Evolutionary conservation across 2,113 vertebrate species (phyloP).

Genomic region (Cryptomyrus ogoouensis): DNA sequence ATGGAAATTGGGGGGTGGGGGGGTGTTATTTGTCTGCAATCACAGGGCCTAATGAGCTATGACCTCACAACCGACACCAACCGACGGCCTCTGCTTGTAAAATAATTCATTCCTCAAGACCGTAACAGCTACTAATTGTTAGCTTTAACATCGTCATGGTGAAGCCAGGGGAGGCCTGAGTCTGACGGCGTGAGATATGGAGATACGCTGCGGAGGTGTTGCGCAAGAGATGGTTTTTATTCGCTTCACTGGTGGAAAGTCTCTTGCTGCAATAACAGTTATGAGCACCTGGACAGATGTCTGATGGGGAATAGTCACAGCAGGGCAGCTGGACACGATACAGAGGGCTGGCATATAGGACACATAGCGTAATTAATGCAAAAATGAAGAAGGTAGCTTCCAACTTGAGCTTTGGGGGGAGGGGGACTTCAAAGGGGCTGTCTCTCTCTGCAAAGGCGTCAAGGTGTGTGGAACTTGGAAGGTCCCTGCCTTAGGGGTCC

Average conservation of each 20-base stretch:
- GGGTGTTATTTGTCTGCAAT: conserved; percentile 34
- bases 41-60: conserved; percentile 29
- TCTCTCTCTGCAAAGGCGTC: background rate
- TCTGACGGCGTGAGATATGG: background rate
- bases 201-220: background rate
- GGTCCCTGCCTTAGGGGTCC: background rate
- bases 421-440: background rate
- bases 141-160: conserved; percentile 24
- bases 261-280: background rate
- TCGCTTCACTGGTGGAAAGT: conserved; percentile 14
- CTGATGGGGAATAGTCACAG: background rate
- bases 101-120: background rate
- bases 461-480: background rate
- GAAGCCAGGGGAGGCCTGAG: conserved; percentile 22
- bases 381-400: background rate
- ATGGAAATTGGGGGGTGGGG: background rate
- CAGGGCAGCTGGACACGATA: background rate
- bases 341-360: background rate
- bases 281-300: background rate
- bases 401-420: background rate
- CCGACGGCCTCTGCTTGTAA: background rate
- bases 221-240: background rate
- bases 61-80: conserved; percentile 28
- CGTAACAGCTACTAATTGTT: conserved; percentile 23
- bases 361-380: background rate